Conservation (phyloP, 2,888 invertebrate species). For the Adelognathus sp. region DNA sequence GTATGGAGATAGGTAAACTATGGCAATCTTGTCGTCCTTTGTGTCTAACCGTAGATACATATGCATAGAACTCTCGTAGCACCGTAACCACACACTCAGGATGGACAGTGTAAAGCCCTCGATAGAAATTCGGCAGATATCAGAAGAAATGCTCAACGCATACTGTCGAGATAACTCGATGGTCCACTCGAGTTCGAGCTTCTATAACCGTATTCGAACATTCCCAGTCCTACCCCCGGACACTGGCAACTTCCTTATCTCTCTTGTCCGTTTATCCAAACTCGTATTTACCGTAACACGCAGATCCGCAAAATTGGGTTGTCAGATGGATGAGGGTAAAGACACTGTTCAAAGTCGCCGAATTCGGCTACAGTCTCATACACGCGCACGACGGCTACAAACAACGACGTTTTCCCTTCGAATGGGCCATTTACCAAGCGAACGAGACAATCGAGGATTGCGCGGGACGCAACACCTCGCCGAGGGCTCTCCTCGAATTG, state of each 20-base stretch:
- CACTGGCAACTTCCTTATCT: not conserved
- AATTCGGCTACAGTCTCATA: slow-evolving; percentile 72
- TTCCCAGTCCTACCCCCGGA: no score
- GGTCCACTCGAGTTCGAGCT: no score
- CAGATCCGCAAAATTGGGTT: slow-evolving; percentile 70
- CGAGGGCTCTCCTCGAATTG: slow-evolving; percentile 64
- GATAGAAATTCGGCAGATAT: no score
- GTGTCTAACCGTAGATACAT: not conserved
- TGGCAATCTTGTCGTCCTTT: not conserved
- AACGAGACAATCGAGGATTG: slow-evolving; percentile 75
- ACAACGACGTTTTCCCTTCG: slow-evolving; percentile 64
- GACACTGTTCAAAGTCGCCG: slow-evolving; percentile 71
- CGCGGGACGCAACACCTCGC: slow-evolving; percentile 72
- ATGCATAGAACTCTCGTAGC: not conserved
- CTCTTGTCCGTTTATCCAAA: not conserved
- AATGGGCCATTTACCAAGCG: slow-evolving; percentile 68
- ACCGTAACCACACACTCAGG: no score
- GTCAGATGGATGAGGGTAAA: slow-evolving; percentile 70
- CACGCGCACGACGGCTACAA: slow-evolving; percentile 71
- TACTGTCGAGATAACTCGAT: no score
- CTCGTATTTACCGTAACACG: not conserved
- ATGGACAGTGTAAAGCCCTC: no score
- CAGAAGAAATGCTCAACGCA: no score
- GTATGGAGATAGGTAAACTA: slow-evolving; percentile 70
- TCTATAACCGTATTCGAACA: no score